Evolutionary conservation across 2,797 vertebrate species (phyloP).

Genomic region (Tarsius wallacei): DNA sequence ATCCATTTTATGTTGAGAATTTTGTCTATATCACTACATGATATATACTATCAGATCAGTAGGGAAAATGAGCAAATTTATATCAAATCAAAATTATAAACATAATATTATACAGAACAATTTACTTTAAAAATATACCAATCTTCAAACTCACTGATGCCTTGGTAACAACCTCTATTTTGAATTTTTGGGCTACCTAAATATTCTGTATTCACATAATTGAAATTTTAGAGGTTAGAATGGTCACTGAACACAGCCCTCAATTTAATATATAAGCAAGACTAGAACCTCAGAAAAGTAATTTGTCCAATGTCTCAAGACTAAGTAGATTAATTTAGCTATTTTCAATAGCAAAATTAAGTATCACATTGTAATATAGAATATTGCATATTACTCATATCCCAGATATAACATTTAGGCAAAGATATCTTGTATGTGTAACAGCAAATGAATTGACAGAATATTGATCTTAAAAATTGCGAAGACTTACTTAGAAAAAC

Average conservation of each 20-base stretch:
- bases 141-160: not conserved
- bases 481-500: not conserved
- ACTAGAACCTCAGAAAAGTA: not conserved
- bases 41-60: not conserved
- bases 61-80: not conserved
- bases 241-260: not conserved
- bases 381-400: not conserved
- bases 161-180: not conserved
- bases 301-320: not conserved
- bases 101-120: not conserved
- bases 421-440: not conserved
- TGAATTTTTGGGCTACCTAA: not conserved
- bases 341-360: slow-evolving; percentile 33
- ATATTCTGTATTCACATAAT: not conserved
- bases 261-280: not conserved
- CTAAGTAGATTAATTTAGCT: not conserved
- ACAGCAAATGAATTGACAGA: not conserved
- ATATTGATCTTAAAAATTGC: not conserved
- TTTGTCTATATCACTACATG: not conserved
- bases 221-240: not conserved
- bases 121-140: not conserved
- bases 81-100: not conserved
- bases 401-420: not conserved
- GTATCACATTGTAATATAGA: not conserved
- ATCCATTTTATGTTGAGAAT: not conserved